Percentiles rank a stretch among this genome's conserved stretches.
Conservation (phyloP, 1,140 invertebrate genomes). For the Melitaea cinxia region DNA sequence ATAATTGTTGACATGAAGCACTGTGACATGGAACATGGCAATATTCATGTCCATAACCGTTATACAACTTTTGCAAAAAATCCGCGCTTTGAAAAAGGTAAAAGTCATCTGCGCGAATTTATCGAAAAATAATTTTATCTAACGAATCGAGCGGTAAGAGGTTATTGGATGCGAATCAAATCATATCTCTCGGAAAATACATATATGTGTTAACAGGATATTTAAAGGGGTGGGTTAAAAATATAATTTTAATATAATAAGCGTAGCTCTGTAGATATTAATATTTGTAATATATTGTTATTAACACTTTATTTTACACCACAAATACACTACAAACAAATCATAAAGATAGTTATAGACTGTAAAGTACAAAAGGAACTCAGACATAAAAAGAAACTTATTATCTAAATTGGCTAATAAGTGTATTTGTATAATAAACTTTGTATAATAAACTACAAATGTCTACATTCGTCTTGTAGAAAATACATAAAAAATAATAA, state of each 20-base stretch:
- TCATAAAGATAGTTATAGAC: too few relatives aligned
- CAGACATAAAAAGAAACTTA: too few relatives aligned
- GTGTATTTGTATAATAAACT: too few relatives aligned
- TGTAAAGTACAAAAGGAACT: too few relatives aligned
- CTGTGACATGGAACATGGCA: background rate
- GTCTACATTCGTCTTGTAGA: too few relatives aligned
- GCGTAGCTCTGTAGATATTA: too few relatives aligned
- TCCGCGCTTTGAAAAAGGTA: background rate
- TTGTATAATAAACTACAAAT: too few relatives aligned
- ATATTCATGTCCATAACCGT: slow-evolving; percentile 1
- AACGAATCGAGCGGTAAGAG: background rate
- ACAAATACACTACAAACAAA: too few relatives aligned
- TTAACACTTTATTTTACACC: too few relatives aligned
- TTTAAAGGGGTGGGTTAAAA: background rate
- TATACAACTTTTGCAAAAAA: background rate
- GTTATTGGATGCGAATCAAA: background rate
- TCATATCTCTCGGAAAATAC: background rate
- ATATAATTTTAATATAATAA: background rate
- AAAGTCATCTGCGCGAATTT: background rate
- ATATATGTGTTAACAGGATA: background rate
- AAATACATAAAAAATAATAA: too few relatives aligned
- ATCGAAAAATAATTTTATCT: background rate
- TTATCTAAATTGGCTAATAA: too few relatives aligned
- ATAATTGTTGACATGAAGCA: background rate
- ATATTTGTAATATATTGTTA: too few relatives aligned